Percentiles rank a stretch among this genome's conserved stretches.
These are phyloP conservation scores for Pyrochroa serraticornis DNA, from an alignment of 2,888 invertebrate species.

Conservation along the genomic window DNA sequence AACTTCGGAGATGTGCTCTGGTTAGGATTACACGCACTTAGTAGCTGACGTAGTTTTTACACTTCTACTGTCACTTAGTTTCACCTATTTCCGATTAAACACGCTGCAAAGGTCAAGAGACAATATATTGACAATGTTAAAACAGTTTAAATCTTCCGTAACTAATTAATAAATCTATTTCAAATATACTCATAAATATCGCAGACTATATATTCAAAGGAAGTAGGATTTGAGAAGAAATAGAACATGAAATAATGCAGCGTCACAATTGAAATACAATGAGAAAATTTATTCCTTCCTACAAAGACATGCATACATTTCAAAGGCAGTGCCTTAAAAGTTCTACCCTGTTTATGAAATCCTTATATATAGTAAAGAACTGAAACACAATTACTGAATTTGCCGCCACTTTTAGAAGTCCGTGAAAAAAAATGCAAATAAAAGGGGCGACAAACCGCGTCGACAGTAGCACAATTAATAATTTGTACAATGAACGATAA, in stretches of 20 bases:
- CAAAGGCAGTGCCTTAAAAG: slow-evolving; percentile 24
- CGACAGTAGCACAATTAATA: too few relatives aligned
- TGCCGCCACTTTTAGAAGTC: not conserved
- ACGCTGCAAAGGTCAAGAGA: too few relatives aligned
- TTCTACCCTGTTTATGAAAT: slow-evolving; percentile 26
- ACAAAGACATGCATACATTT: slow-evolving; percentile 29
- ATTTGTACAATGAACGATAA: not conserved
- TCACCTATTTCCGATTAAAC: too few relatives aligned
- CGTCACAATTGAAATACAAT: not conserved
- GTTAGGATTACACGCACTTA: too few relatives aligned
- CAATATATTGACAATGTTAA: too few relatives aligned
- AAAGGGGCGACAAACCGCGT: not conserved
- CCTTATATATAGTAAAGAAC: slow-evolving; percentile 11
- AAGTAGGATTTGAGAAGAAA: not conserved
- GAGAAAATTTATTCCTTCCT: slow-evolving; percentile 28
- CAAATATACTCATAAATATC: too few relatives aligned
- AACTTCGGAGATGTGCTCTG: too few relatives aligned
- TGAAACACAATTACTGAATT: slow-evolving; percentile 16
- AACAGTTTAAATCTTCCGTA: too few relatives aligned
- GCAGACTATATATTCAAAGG: too few relatives aligned
- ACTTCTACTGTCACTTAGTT: not conserved
- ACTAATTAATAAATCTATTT: too few relatives aligned
- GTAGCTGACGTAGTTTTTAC: not conserved
- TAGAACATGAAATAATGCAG: not conserved
- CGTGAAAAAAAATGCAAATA: slow-evolving; percentile 5